Evolutionary conservation across 2,888 invertebrate species (phyloP).

Genomic region (Tipula vernalis): DNA sequence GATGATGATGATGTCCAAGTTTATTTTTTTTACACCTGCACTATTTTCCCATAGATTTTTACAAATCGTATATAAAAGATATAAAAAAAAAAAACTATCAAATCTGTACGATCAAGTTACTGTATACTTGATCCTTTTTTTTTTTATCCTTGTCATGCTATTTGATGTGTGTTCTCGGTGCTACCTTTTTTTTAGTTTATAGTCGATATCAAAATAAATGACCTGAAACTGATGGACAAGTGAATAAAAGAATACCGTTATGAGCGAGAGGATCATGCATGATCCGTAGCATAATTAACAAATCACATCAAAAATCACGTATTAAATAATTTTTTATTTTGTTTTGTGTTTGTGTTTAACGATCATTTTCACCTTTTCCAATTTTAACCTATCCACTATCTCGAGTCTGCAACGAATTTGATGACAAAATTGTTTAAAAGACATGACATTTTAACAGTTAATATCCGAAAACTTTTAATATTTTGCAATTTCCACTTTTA

Average conservation of each 20-base stretch:
- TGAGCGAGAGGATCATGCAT: not conserved
- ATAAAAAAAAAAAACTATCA: slow-evolving; percentile 8
- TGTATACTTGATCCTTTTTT: not conserved
- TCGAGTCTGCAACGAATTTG: not conserved
- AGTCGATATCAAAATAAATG: not conserved
- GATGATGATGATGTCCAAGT: slow-evolving; percentile 6
- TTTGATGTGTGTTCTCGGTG: not conserved
- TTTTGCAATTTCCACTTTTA: not conserved
- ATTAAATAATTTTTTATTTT: not conserved
- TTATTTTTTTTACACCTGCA: slow-evolving; percentile 19
- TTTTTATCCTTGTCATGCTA: not conserved
- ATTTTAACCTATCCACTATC: not conserved
- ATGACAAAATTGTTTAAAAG: not conserved
- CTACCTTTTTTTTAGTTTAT: not conserved
- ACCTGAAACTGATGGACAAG: not conserved
- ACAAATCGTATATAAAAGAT: slow-evolving; percentile 13
- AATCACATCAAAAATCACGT: not conserved
- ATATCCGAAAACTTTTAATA: not conserved
- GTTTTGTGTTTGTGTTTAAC: too few relatives aligned
- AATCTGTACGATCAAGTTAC: not conserved
- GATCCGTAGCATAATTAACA: not conserved
- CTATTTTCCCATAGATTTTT: slow-evolving; percentile 16
- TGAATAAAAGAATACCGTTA: slow-evolving; percentile 4
- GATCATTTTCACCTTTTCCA: not conserved
- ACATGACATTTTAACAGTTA: not conserved